Conservation (phyloP, 2,888 invertebrate species). For the Apamea epomidion region DNA sequence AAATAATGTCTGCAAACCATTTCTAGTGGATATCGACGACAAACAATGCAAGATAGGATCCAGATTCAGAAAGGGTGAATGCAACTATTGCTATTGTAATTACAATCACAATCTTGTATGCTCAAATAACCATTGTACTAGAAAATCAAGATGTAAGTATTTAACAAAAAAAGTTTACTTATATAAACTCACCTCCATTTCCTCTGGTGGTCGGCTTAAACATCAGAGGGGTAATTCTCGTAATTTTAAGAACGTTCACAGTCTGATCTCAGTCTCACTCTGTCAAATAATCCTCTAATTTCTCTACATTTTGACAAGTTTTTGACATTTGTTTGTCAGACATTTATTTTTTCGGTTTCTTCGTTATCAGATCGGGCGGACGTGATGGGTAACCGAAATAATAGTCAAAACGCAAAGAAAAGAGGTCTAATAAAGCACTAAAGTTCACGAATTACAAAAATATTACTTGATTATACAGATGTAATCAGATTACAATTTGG, state of each 20-base stretch:
- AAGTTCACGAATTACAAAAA: not conserved
- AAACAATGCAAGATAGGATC: not conserved
- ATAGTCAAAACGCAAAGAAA: not conserved
- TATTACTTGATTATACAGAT: not conserved
- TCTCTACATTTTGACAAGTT: no score
- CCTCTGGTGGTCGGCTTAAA: no score
- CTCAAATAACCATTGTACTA: slow-evolving; percentile 1
- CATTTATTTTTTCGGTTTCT: not conserved
- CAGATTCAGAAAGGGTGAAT: slow-evolving; percentile 20
- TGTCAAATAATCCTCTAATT: no score
- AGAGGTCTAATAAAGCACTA: not conserved
- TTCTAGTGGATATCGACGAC: not conserved
- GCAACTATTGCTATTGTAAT: slow-evolving; percentile 43
- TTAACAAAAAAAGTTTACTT: not conserved
- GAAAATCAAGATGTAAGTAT: slow-evolving; percentile 3
- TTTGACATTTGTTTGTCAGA: not conserved
- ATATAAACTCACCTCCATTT: not conserved
- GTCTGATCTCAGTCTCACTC: no score
- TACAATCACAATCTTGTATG: not conserved
- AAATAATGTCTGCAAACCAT: not conserved
- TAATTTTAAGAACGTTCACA: no score
- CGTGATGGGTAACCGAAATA: not conserved
- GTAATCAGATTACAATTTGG: not conserved
- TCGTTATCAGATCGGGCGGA: not conserved
- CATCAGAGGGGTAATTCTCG: not conserved